phyloP scores from a whole-genome alignment of 2,113 vertebrate genomes.

The Perognathus longimembris region DNA sequence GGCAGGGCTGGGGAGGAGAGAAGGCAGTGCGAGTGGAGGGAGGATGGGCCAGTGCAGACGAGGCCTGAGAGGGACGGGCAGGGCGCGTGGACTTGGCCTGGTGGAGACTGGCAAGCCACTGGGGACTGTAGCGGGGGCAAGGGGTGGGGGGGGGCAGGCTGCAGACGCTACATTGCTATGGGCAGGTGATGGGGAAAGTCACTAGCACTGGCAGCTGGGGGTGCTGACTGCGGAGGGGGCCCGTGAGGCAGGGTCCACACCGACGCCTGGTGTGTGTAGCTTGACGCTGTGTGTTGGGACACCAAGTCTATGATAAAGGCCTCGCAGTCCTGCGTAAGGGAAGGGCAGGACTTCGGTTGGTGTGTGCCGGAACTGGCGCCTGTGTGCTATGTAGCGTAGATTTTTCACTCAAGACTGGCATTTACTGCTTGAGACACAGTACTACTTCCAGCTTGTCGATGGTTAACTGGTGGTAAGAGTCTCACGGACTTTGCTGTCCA shows the following conservation, averaged over 20 bases:
- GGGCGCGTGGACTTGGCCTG: background rate
- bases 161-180: background rate
- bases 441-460: too few relatives aligned
- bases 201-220: too few relatives aligned
- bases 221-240: background rate
- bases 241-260: background rate
- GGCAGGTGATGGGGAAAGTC: background rate
- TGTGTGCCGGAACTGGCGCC: too few relatives aligned
- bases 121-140: background rate
- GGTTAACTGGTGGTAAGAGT: too few relatives aligned
- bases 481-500: too few relatives aligned
- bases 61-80: background rate
- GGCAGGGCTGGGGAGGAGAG: background rate
- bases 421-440: too few relatives aligned
- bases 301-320: background rate
- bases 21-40: background rate
- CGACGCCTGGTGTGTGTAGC: accelerated
- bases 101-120: background rate
- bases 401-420: too few relatives aligned
- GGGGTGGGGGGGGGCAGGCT: too few relatives aligned
- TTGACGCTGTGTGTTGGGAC: accelerated
- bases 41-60: background rate
- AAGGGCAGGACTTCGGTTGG: too few relatives aligned
- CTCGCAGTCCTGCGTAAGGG: background rate
- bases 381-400: too few relatives aligned